These are phyloP conservation scores for Drosophila paracracens DNA, from an alignment of 2,888 invertebrate genomes.

Conservation along the genomic window DNA sequence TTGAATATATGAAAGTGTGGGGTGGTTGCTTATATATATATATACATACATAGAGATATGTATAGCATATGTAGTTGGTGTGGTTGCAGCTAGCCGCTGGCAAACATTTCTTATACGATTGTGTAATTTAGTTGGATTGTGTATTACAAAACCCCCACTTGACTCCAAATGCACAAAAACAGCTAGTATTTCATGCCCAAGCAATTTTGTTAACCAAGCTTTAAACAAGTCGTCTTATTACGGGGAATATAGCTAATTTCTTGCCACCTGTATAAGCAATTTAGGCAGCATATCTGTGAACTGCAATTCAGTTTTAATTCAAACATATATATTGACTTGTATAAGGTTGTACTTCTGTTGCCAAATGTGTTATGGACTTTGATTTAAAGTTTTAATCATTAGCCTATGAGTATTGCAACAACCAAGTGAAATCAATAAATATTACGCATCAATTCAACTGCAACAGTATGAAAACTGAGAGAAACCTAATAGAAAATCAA, in stretches of 20 bases:
- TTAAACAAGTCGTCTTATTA: neutral
- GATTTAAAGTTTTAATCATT: neutral
- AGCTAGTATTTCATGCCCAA: neutral
- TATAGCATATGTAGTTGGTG: conserved; percentile 3
- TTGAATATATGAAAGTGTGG: conserved; percentile 26
- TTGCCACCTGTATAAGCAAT: neutral
- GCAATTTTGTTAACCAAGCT: neutral
- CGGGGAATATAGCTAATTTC: neutral
- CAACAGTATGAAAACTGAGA: neutral
- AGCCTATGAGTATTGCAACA: neutral
- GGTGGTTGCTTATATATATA: conserved; percentile 11
- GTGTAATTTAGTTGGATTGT: conserved; percentile 16
- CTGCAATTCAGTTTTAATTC: neutral
- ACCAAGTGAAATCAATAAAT: neutral
- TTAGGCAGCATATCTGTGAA: neutral
- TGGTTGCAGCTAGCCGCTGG: conserved; percentile 13
- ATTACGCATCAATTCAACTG: conserved; percentile 3
- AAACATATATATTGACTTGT: neutral
- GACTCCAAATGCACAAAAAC: neutral
- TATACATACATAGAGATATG: neutral
- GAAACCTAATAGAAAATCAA: conserved; percentile 31
- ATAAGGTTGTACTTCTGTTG: neutral
- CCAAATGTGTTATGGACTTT: neutral
- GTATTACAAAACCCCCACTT: neutral
- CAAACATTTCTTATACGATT: conserved; percentile 22